Evolutionary conservation across 1,140 invertebrate genomes (phyloP).

Genomic region (Tyrophagus putrescentiae): DNA sequence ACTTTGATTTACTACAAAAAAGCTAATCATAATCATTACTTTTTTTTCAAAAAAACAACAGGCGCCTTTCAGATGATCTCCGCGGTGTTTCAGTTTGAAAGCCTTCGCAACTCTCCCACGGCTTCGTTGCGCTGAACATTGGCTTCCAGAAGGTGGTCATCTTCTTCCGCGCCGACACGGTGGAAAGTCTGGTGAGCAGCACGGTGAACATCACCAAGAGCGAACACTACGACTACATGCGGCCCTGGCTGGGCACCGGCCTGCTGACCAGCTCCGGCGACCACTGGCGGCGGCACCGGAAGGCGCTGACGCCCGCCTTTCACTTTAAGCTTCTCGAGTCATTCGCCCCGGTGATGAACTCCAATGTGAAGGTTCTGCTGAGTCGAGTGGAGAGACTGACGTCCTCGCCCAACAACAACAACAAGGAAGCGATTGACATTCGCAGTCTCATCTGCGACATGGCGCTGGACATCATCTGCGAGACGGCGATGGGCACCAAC

Average conservation of each 20-base stretch:
- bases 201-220: no score
- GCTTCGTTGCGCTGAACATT: no score
- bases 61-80: no score
- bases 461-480: background rate
- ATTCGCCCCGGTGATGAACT: constrained; percentile 40
- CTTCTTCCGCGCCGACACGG: background rate
- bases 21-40: no score
- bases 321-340: constrained; percentile 42
- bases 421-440: constrained; percentile 2
- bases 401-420: no score
- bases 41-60: no score
- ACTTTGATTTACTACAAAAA: no score
- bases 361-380: constrained; percentile 35
- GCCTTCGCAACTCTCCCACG: no score
- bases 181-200: no score
- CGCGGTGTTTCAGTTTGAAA: no score
- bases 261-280: constrained; percentile 46
- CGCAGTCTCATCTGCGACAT: background rate
- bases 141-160: background rate
- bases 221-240: constrained; percentile 50
- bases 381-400: no score
- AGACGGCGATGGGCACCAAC: background rate
- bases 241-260: constrained; percentile 66
- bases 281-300: constrained; percentile 37
- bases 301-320: constrained; percentile 41